Conservation (phyloP, 2,113 vertebrate species). For the Tachycineta bicolor region DNA sequence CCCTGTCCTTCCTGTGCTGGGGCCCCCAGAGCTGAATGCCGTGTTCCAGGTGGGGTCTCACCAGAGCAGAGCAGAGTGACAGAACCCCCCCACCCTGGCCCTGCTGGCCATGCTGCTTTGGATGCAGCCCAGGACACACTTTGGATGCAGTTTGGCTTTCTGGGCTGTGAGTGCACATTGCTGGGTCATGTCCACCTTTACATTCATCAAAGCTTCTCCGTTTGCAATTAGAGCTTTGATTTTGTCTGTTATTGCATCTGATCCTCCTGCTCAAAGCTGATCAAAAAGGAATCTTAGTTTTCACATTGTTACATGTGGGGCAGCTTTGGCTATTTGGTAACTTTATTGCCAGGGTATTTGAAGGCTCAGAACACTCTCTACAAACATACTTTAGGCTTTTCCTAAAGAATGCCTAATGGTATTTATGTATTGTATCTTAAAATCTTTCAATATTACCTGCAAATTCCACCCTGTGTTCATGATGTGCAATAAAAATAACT, state of each 20-base stretch:
- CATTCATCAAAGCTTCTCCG: background rate
- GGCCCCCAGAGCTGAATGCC: accelerated
- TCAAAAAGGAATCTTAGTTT: background rate
- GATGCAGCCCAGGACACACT: background rate
- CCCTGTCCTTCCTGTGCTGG: accelerated
- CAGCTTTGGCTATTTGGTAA: background rate
- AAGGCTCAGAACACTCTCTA: background rate
- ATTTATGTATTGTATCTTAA: background rate
- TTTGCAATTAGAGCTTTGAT: background rate
- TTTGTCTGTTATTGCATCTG: background rate
- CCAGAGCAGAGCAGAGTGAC: background rate
- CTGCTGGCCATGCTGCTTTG: accelerated
- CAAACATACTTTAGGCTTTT: background rate
- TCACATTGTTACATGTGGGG: background rate
- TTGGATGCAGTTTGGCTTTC: background rate
- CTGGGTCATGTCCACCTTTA: accelerated
- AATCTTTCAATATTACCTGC: background rate
- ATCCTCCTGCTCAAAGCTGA: background rate
- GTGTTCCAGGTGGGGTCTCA: background rate
- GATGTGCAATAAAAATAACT: background rate
- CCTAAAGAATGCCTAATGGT: background rate
- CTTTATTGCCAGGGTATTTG: background rate
- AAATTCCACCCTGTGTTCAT: background rate
- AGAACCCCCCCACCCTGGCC: accelerated
- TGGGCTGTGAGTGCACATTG: background rate